Evolutionary conservation across 37 sponge, comb jelly and placozoan genomes (phyloP).

Genomic region (Eunapius fragilis): DNA sequence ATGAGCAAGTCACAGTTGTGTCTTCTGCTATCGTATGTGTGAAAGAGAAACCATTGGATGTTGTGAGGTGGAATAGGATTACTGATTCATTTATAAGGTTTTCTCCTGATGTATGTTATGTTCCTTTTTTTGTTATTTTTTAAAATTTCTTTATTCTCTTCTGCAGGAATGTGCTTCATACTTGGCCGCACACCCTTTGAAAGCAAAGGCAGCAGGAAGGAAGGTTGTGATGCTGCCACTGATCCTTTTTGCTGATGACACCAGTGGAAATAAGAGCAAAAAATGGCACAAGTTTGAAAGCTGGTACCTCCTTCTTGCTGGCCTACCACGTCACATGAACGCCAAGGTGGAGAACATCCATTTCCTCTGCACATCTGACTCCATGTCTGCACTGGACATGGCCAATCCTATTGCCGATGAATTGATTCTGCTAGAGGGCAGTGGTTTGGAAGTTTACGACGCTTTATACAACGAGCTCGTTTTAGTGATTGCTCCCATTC

Average conservation of each 20-base stretch:
- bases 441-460: background rate
- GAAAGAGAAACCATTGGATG: background rate
- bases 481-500: slow-evolving; percentile 19
- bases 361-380: slow-evolving; percentile 37
- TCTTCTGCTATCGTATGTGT: background rate
- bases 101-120: background rate
- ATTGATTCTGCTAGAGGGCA: slow-evolving; percentile 8
- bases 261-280: slow-evolving; percentile 60
- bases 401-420: slow-evolving; percentile 15
- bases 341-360: slow-evolving; percentile 35
- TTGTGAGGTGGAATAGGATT: background rate
- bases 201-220: background rate
- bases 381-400: slow-evolving; percentile 16
- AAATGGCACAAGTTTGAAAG: slow-evolving; percentile 62
- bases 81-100: background rate
- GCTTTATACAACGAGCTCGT: slow-evolving; percentile 2
- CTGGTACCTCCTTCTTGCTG: slow-evolving; percentile 50
- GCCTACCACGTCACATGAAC: slow-evolving; percentile 27
- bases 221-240: slow-evolving; percentile 26
- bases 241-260: slow-evolving; percentile 54
- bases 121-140: background rate
- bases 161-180: background rate
- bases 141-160: background rate
- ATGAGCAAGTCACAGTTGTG: background rate
- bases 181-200: too few relatives aligned